These are phyloP conservation scores for Phalacrocorax brasilianus DNA, from an alignment of 2,113 vertebrate species.

Conservation along the genomic window DNA sequence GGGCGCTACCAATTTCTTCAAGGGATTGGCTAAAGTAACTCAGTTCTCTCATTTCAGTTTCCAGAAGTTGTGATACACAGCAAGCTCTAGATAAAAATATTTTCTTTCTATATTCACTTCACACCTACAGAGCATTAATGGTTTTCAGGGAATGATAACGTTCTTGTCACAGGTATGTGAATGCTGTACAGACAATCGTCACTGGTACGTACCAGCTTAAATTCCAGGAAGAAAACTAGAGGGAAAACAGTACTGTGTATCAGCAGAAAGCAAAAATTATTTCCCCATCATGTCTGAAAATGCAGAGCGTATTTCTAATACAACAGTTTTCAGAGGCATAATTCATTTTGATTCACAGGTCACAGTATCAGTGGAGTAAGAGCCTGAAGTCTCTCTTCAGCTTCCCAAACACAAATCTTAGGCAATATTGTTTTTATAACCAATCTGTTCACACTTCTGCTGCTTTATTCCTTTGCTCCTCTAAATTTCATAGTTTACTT, in stretches of 20 bases:
- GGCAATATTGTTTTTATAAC: constrained; percentile 8
- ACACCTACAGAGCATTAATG: not conserved
- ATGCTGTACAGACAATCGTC: not conserved
- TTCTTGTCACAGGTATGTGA: not conserved
- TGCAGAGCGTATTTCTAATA: not conserved
- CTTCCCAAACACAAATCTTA: not conserved
- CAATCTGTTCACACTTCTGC: constrained; percentile 27
- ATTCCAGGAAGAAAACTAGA: not conserved
- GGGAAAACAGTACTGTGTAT: not conserved
- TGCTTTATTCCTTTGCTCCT: not conserved
- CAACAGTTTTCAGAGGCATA: not conserved
- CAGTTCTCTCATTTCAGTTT: not conserved
- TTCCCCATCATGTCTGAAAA: not conserved
- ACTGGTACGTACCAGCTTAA: not conserved
- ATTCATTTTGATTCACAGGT: not conserved
- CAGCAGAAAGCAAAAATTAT: not conserved
- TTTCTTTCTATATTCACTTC: not conserved
- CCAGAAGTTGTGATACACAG: not conserved
- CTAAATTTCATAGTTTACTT: not conserved
- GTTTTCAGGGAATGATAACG: not conserved
- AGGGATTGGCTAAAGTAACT: not conserved
- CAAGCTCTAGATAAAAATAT: not conserved
- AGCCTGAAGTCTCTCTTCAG: not conserved
- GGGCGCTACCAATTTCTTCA: not conserved
- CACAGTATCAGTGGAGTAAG: not conserved